phyloP scores from a whole-genome alignment of 2,113 vertebrate genomes.

The Camelus bactrianus region DNA sequence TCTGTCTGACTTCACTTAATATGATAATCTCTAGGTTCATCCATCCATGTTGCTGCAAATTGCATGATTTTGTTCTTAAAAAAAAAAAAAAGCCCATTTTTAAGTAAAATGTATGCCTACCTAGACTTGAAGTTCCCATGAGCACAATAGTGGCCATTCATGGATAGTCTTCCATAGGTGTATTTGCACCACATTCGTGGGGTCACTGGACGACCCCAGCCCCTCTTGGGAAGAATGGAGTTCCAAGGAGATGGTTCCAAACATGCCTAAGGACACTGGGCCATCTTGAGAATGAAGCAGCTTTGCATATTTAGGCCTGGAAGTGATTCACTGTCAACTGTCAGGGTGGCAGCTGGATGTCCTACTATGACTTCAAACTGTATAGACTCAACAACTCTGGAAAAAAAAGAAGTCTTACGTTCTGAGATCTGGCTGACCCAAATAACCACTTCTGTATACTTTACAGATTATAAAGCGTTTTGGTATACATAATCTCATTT shows the following conservation, averaged over 20 bases:
- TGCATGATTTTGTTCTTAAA: too few relatives aligned
- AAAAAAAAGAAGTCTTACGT: not conserved
- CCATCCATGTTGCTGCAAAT: too few relatives aligned
- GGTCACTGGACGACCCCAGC: not conserved
- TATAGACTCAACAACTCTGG: not conserved
- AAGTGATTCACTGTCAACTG: not conserved
- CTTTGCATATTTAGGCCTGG: not conserved
- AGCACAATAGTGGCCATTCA: not conserved
- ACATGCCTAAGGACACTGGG: not conserved
- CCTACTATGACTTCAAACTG: not conserved
- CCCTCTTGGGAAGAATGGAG: not conserved
- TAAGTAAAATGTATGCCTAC: not conserved
- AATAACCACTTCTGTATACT: not conserved
- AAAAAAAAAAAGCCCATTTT: not conserved
- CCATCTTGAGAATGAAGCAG: not conserved
- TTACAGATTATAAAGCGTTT: not conserved
- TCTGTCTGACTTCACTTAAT: too few relatives aligned
- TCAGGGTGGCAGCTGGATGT: not conserved
- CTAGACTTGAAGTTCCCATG: not conserved
- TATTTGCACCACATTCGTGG: not conserved
- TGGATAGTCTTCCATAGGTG: not conserved
- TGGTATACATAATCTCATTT: not conserved
- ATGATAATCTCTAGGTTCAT: too few relatives aligned
- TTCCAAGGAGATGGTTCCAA: not conserved
- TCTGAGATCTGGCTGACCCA: not conserved